A percentile compares a stretch with the other conserved stretches of the same genome.
These are phyloP conservation scores for Psylliodes chrysocephalus DNA, from an alignment of 2,888 invertebrate species.

Conservation along the genomic window DNA sequence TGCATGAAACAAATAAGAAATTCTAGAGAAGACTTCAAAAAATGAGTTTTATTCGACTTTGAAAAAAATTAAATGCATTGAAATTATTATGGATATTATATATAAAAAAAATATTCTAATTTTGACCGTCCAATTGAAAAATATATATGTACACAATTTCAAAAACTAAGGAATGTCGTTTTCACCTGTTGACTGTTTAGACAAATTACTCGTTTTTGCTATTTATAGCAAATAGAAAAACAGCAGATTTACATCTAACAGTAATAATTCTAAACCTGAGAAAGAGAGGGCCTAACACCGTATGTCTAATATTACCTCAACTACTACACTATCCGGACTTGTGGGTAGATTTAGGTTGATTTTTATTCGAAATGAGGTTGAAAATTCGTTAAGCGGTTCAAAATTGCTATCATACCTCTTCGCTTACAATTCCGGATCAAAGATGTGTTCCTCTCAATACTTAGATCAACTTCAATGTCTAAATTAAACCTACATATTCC, in stretches of 20 bases:
- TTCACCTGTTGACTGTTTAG: conserved; percentile 11
- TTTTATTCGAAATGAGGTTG: too few relatives aligned
- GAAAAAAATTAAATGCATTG: background rate
- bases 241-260: conserved; percentile 38
- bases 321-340: conserved; percentile 44
- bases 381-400: too few relatives aligned
- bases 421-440: conserved; percentile 23
- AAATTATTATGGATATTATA: too few relatives aligned
- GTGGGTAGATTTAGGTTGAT: conserved; percentile 17
- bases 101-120: too few relatives aligned
- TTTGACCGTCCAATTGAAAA: too few relatives aligned
- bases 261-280: conserved; percentile 60
- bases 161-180: conserved; percentile 17
- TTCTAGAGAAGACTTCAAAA: background rate
- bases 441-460: conserved; percentile 41
- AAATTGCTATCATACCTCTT: too few relatives aligned
- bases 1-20: background rate
- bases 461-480: conserved; percentile 54
- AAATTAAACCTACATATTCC: conserved; percentile 61
- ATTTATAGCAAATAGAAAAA: conserved; percentile 35
- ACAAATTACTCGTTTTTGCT: conserved; percentile 11
- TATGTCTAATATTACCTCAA: conserved; percentile 51
- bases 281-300: conserved; percentile 61
- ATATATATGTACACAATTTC: background rate
- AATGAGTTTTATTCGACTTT: background rate